These are phyloP conservation scores for Gorsachius magnificus DNA, from an alignment of 2,797 vertebrate genomes.

Conservation along the genomic window DNA sequence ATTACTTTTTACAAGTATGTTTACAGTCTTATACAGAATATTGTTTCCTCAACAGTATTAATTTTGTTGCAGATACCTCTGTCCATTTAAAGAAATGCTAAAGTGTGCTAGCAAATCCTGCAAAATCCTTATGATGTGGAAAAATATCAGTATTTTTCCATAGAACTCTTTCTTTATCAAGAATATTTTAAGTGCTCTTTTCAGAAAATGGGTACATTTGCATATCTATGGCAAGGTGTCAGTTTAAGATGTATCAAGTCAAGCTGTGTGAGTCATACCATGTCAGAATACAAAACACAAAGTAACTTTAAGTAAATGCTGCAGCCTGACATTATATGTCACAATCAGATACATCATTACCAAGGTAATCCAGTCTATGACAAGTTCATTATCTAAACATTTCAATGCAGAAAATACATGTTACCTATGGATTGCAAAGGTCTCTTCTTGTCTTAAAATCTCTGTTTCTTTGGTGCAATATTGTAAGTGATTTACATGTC, in stretches of 20 bases:
- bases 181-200: conserved; percentile 30
- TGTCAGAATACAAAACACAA: conserved; percentile 34
- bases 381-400: conserved; percentile 31
- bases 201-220: conserved; percentile 36
- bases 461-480: background rate
- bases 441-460: background rate
- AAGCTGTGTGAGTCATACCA: conserved; percentile 1
- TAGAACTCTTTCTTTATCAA: background rate
- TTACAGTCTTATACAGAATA: background rate
- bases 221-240: conserved; percentile 50
- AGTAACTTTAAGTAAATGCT: conserved; percentile 26
- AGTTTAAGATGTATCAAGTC: background rate
- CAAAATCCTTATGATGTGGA: background rate
- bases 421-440: background rate
- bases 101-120: background rate
- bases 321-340: conserved; percentile 26
- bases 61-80: background rate
- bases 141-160: conserved; percentile 17
- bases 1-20: background rate
- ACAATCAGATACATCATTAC: conserved; percentile 12
- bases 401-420: background rate
- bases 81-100: background rate
- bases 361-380: conserved; percentile 11
- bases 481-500: background rate
- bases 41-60: background rate